Conservation (phyloP, 2,888 invertebrate genomes). For the Ptychoptera contaminata region DNA sequence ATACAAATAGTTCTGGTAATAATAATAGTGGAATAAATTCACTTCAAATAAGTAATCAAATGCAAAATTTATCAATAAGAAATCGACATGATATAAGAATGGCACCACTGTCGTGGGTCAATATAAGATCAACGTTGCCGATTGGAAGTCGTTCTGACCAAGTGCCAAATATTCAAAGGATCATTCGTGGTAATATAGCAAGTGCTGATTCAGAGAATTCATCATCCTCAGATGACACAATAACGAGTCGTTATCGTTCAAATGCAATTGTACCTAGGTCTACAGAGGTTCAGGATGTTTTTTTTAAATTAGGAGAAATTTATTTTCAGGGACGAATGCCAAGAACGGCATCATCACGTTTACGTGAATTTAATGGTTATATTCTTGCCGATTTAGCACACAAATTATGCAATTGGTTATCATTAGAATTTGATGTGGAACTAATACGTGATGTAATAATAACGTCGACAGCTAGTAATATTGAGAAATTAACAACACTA, state of each 20-base stretch:
- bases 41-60: constrained; percentile 5
- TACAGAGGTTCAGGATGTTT: not conserved
- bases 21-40: not conserved
- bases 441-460: constrained; percentile 8
- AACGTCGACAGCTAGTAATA: constrained; percentile 3
- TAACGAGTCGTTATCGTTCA: too few relatives aligned
- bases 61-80: constrained; percentile 6
- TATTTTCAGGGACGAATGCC: constrained; percentile 7
- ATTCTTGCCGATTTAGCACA: constrained; percentile 9
- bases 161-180: constrained; percentile 2
- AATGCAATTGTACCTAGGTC: not conserved
- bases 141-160: not conserved
- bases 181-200: not conserved
- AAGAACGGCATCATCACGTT: not conserved
- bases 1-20: constrained; percentile 1
- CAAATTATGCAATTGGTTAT: constrained; percentile 9
- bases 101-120: not conserved
- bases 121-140: not conserved
- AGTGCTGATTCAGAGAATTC: too few relatives aligned
- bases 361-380: constrained; percentile 10
- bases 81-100: constrained; percentile 5
- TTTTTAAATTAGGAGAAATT: not conserved
- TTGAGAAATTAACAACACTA: constrained; percentile 7
- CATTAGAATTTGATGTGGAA: constrained; percentile 8
- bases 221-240: too few relatives aligned